Conservation (phyloP, 2,113 vertebrate genomes). For the Corvus moneduloides region DNA sequence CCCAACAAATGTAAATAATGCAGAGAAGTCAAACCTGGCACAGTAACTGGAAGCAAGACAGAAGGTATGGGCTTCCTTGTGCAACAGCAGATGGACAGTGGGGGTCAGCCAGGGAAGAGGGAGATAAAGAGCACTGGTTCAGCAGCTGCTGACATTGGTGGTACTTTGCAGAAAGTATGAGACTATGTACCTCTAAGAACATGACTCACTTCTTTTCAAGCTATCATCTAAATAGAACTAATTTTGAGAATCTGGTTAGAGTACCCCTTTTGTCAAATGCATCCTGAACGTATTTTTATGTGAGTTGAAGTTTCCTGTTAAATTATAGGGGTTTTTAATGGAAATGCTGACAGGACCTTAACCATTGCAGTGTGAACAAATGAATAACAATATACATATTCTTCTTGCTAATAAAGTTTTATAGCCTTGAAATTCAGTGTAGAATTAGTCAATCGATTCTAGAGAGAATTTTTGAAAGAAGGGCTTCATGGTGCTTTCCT, state of each 20-base stretch:
- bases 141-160: background rate
- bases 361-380: constrained; percentile 44
- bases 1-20: background rate
- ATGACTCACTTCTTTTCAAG: background rate
- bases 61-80: background rate
- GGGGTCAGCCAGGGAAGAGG: background rate
- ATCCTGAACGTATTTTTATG: background rate
- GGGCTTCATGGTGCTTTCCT: constrained; percentile 26
- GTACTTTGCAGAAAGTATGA: background rate
- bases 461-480: constrained; percentile 44
- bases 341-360: constrained; percentile 46
- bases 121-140: background rate
- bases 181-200: background rate
- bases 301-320: constrained; percentile 30
- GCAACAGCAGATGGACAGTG: background rate
- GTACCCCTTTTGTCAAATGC: background rate
- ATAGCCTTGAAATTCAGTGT: constrained; percentile 40
- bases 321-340: constrained; percentile 1
- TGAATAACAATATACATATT: constrained; percentile 40
- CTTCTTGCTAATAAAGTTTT: constrained; percentile 57
- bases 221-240: background rate
- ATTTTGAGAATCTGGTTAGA: background rate
- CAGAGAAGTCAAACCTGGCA: background rate
- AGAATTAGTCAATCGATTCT: constrained; percentile 27
- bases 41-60: background rate